Evolutionary conservation across 2,888 invertebrate species (phyloP).

Genomic region (Andrena chrysosceles): DNA sequence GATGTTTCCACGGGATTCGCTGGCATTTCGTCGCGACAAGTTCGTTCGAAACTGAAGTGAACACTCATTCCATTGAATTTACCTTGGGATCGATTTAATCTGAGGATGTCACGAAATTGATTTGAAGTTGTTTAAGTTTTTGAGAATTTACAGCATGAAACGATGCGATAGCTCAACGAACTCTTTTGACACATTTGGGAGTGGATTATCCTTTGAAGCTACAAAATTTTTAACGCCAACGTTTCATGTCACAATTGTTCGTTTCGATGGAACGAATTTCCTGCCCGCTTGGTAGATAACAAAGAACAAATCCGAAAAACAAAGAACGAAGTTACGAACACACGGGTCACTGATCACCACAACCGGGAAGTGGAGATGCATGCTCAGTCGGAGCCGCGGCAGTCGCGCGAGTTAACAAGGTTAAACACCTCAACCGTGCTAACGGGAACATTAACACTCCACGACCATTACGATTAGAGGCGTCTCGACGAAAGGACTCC

Average conservation of each 20-base stretch:
- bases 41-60: constrained; percentile 2
- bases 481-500: constrained; percentile 78
- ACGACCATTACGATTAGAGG: constrained; percentile 84
- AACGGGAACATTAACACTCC: constrained; percentile 84
- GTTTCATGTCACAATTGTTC: too few species aligned
- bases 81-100: neutral
- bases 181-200: neutral
- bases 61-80: neutral
- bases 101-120: neutral
- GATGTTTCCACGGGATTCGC: constrained; percentile 14
- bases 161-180: neutral
- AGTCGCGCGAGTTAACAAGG: constrained; percentile 83
- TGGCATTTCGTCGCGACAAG: neutral
- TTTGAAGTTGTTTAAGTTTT: neutral
- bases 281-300: constrained; percentile 13
- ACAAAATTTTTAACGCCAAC: neutral
- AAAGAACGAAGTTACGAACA: constrained; percentile 17
- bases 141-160: neutral
- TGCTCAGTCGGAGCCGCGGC: constrained; percentile 61
- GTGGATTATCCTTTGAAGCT: neutral
- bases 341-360: constrained; percentile 45
- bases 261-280: constrained; percentile 3
- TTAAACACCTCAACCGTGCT: constrained; percentile 84
- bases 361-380: constrained; percentile 65
- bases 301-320: constrained; percentile 2